Base-by-base conservation (phyloP, 2,888 invertebrate species). In the Auanema sp. region DNA sequence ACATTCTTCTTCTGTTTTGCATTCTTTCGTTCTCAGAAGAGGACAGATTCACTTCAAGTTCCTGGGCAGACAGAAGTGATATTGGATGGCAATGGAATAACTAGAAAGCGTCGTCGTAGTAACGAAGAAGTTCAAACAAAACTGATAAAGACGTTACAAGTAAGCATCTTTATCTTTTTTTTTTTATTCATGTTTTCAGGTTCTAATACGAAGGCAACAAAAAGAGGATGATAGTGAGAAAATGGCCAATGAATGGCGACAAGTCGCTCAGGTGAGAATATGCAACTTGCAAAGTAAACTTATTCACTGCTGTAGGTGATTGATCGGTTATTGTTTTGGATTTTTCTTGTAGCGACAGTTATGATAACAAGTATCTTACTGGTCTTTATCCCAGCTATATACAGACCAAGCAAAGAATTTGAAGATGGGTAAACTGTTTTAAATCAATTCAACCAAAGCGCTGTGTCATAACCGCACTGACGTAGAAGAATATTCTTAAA, bases 281-380 rank as follows among this genome's bases (percentile, higher is more conserved):
- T 8, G 18, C 21, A 12, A n/a, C 3, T 6, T 21, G 52, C n/a
- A 24, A 5, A n/a, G 51, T 8, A 50, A n/a, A 14, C 14, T 41
- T 11, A 49, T 52, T 52, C 8, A 33, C 54, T 14, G 33, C 41
- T 60, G 53, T 16, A 60, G 61, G 61, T 65, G n/a, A 85, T 88
- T 24, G 88, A 88, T 77, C 79, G 87, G 51, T 83, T 87, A 54
- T 83, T 88, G 24, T 88, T 88, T 81, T 87, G 87, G 85, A 83
- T 88, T 44, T 88, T 88, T 77, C 84, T 87, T 18, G 63, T 85
- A 16, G 85, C 86, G 23, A 88, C 88, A 0, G 75, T 85, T n/a
- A 75, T 84, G 43, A 87, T 87, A 41, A 87, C 87, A 0, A 69
- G 86, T 41, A 82, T 85, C 11, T 85, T 88, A 57, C 81, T 88